Evolutionary conservation across 2,113 vertebrate genomes (phyloP), one percentile per base, ranked within the genome.

Genomic region (Neoarius graeffei): DNA sequence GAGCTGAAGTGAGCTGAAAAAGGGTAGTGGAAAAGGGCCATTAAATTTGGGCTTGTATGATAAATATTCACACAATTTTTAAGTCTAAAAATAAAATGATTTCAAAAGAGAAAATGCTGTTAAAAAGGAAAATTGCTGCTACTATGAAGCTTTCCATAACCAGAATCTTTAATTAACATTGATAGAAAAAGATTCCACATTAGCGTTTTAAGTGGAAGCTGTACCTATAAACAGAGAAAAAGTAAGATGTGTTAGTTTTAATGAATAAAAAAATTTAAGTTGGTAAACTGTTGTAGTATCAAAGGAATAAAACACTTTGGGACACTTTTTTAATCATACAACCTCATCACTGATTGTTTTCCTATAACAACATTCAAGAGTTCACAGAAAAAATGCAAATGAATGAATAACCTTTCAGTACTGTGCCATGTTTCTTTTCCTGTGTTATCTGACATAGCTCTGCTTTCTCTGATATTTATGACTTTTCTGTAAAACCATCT

Each of bases 401-500:
- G 23, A 20, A 62, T 23, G 59, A 62, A 30, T n/a, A 15, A 71
- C 7, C 27, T 27, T 42, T 74, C 35, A 71, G 67, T 1, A 14
- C 48, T n/a, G 7, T 19, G 35, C 11, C 2, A 27, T 56, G 23
- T 71, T 54, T 27, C 6, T 1, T 17, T 35, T 73, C 54, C 83
- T 35, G 19, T 84, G 3, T 11, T 35, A 20, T 23, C 54, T 3
- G 17, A 23, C 30, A 15, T 35, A 48, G 83, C 67, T 56, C 64
- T 59, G 25, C 66, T 69, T 57, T 59, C 19, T 59, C 52, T 71
- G 57, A 76, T 15, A 76, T 42, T 50, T 48, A 67, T 67, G 50
- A 56, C 48, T 59, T 86, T 67, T 35, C 19, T 54, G 48, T 23
- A 42, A 69, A 69, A 54, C 64, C 85, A 81, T 86, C 62, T 42